Evolutionary conservation across 2,113 vertebrate species (phyloP).

Genomic region (Anas platyrhynchos): DNA sequence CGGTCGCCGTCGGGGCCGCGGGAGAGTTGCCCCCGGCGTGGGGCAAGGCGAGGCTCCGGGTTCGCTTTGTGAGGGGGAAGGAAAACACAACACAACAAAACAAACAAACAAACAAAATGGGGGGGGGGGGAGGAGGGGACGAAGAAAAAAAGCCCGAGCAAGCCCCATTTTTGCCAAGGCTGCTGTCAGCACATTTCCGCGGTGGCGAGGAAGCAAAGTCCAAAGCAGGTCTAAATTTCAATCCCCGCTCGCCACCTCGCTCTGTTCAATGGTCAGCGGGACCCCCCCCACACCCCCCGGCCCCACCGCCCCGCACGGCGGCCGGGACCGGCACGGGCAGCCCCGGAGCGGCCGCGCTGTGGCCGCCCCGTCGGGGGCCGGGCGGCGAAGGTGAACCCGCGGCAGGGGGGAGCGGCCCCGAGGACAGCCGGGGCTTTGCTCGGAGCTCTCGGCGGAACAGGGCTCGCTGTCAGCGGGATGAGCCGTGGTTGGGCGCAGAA

Average conservation of each 20-base stretch:
- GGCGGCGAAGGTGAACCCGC: constrained; percentile 44
- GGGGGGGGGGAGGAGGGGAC: too few relatives aligned
- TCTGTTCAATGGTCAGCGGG: constrained; percentile 24
- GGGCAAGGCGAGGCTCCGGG: not conserved
- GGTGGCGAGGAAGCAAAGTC: constrained; percentile 39
- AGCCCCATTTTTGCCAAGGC: constrained; percentile 26
- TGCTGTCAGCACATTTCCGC: constrained; percentile 47
- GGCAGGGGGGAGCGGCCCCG: not conserved
- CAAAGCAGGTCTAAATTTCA: constrained; percentile 51
- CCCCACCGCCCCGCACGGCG: constrained; percentile 23
- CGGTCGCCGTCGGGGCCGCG: not conserved
- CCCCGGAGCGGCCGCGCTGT: not conserved
- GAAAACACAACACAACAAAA: not conserved
- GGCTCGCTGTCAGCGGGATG: not conserved
- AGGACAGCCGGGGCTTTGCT: not conserved
- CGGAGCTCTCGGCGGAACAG: not conserved
- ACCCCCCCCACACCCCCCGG: not conserved
- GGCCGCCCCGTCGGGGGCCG: not conserved
- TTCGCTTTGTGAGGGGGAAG: not conserved
- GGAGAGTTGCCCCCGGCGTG: not conserved
- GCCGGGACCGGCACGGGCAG: not conserved
- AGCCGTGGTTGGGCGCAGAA: not conserved
- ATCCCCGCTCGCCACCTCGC: not conserved
- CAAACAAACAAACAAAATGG: not conserved
- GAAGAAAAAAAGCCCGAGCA: not conserved